Evolutionary conservation across 2,113 vertebrate genomes (phyloP).

Genomic region (Sapayoa aenigma): DNA sequence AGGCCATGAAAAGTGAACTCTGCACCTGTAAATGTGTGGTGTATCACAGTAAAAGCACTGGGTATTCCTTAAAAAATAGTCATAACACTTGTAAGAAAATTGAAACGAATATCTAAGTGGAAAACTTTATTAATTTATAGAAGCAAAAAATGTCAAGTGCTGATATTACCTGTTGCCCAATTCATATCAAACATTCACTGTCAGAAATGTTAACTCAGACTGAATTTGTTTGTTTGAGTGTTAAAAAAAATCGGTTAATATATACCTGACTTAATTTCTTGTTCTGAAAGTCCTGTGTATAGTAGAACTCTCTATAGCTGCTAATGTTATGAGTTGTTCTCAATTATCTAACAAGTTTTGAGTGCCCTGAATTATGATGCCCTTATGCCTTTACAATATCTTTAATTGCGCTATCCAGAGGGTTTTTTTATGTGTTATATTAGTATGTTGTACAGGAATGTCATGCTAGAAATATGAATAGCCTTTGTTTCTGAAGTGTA

Average conservation of each 20-base stretch:
- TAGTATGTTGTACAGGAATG: neutral
- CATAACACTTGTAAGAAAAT: neutral
- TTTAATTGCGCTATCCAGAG: neutral
- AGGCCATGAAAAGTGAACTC: neutral
- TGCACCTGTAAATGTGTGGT: neutral
- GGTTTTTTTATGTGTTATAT: neutral
- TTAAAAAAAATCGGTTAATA: conserved; percentile 16
- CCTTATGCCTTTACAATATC: neutral
- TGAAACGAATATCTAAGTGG: neutral
- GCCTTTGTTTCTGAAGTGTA: neutral
- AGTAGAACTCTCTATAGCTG: conserved; percentile 30
- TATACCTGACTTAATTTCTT: conserved; percentile 27
- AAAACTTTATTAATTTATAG: neutral
- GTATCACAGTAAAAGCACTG: neutral
- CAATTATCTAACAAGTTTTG: conserved; percentile 25
- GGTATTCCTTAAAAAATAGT: neutral
- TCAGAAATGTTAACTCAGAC: neutral
- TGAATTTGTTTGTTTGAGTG: neutral
- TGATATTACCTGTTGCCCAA: neutral
- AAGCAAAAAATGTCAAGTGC: neutral
- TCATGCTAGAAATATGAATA: neutral
- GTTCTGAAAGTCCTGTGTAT: neutral
- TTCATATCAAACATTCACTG: neutral
- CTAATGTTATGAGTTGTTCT: conserved; percentile 47
- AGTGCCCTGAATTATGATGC: conserved; percentile 36